Percentiles rank a stretch among this genome's conserved stretches.
Conservation (phyloP, 2,797 vertebrate genomes). For the Sebastes oblongus region DNA sequence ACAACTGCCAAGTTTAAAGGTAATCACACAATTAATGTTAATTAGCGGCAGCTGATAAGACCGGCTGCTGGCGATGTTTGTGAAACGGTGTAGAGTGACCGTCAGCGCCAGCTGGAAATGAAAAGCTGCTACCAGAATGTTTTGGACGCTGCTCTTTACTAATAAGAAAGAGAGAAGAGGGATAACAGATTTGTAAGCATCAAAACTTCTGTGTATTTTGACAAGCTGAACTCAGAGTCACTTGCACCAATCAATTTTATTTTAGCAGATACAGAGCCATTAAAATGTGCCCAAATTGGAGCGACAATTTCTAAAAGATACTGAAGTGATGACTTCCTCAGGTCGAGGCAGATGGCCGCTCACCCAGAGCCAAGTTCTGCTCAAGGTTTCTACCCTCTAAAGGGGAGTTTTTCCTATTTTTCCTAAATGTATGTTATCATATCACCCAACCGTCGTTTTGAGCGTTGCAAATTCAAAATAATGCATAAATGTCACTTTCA, state of each 20-base stretch:
- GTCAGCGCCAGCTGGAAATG: neutral
- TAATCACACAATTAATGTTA: neutral
- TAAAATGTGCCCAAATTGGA: neutral
- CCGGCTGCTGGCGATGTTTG: neutral
- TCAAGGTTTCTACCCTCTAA: too few species aligned
- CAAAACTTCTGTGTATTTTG: neutral
- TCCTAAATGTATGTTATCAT: neutral
- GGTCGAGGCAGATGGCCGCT: too few species aligned
- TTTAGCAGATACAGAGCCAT: neutral
- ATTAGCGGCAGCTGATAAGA: slow-evolving; percentile 2
- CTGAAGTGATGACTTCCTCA: neutral
- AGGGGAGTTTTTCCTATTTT: too few species aligned
- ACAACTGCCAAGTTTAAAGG: neutral
- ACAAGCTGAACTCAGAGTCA: neutral
- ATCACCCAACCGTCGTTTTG: neutral
- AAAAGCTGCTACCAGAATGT: neutral
- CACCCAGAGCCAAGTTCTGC: too few species aligned
- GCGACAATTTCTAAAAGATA: neutral
- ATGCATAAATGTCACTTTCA: neutral
- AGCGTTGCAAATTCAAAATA: neutral
- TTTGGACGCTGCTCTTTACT: neutral
- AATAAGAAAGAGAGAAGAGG: neutral
- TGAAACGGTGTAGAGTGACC: neutral
- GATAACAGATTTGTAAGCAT: neutral
- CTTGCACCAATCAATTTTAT: neutral